These are phyloP conservation scores for Lutraria rhynchaena DNA, from an alignment of 1,140 invertebrate genomes.

Conservation along the genomic window DNA sequence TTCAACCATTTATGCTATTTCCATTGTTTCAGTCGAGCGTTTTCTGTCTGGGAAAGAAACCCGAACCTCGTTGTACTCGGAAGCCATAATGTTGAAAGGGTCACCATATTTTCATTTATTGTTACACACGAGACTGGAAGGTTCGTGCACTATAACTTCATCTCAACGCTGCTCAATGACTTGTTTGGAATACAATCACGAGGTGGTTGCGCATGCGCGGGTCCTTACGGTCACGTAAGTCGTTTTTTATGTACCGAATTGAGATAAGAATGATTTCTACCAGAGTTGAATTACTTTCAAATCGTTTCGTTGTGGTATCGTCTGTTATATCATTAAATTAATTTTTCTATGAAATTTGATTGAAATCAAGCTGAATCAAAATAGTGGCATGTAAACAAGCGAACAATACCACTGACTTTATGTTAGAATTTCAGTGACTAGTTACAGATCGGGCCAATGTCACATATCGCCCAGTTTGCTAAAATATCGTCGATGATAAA, in stretches of 20 bases:
- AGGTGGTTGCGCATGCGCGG: slow-evolving; percentile 91
- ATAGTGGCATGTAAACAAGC: too few species aligned
- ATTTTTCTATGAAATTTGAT: too few species aligned
- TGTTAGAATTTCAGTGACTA: too few species aligned
- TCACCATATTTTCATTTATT: slow-evolving; percentile 93
- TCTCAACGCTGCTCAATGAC: slow-evolving; percentile 93
- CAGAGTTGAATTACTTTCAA: too few species aligned
- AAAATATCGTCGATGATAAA: too few species aligned
- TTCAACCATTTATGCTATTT: too few species aligned
- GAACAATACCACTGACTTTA: too few species aligned
- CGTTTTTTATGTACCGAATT: not conserved
- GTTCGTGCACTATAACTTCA: slow-evolving; percentile 94
- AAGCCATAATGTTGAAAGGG: slow-evolving; percentile 85
- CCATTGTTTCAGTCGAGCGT: slow-evolving; percentile 38
- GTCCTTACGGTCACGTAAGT: slow-evolving; percentile 87
- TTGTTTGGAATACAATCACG: slow-evolving; percentile 94
- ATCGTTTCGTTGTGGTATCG: too few species aligned
- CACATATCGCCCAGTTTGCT: too few species aligned
- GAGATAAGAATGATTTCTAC: not conserved
- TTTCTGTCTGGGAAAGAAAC: slow-evolving; percentile 63
- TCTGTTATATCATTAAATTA: too few species aligned
- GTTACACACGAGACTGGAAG: slow-evolving; percentile 87
- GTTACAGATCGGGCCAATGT: too few species aligned
- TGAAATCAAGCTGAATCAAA: too few species aligned
- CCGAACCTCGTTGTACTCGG: slow-evolving; percentile 91